These are phyloP conservation scores for Zaprionus taronus DNA, from an alignment of 1,140 invertebrate species.

Conservation along the genomic window DNA sequence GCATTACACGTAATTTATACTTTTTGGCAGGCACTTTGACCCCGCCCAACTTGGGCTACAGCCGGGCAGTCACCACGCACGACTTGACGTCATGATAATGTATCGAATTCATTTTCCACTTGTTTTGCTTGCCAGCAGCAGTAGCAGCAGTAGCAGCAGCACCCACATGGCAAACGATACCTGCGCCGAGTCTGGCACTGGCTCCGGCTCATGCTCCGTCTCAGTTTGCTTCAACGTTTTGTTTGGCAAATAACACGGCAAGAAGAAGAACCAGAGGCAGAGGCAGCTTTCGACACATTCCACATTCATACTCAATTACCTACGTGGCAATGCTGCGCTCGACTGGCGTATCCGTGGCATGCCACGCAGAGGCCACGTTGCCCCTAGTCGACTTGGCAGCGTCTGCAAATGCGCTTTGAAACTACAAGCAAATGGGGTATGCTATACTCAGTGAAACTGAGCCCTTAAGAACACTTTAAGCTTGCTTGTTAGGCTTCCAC, in stretches of 20 bases:
- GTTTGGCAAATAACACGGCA: slow-evolving; percentile 61
- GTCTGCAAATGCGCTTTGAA: not conserved
- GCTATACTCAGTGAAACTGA: not conserved
- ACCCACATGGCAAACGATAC: slow-evolving; percentile 8
- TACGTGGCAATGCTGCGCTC: slow-evolving; percentile 56
- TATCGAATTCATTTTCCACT: slow-evolving; percentile 82
- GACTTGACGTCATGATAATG: slow-evolving; percentile 81
- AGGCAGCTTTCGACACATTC: slow-evolving; percentile 72
- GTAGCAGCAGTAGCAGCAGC: slow-evolving; percentile 7
- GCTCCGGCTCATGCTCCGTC: slow-evolving; percentile 2
- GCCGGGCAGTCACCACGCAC: slow-evolving; percentile 61
- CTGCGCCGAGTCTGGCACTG: not conserved
- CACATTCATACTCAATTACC: slow-evolving; percentile 82
- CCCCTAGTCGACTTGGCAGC: slow-evolving; percentile 12
- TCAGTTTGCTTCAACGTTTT: slow-evolving; percentile 54
- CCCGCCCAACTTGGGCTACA: not conserved
- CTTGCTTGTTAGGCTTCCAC: not conserved
- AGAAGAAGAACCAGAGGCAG: slow-evolving; percentile 10
- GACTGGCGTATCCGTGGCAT: slow-evolving; percentile 34
- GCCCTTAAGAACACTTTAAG: not conserved
- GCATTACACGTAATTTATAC: slow-evolving; percentile 78
- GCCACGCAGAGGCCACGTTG: slow-evolving; percentile 57
- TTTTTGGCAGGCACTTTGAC: slow-evolving; percentile 69
- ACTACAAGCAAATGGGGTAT: not conserved
- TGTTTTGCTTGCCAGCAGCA: slow-evolving; percentile 73